These are phyloP conservation scores for Sandelia bainsii DNA, from an alignment of 2,797 vertebrate genomes.

Conservation along the genomic window DNA sequence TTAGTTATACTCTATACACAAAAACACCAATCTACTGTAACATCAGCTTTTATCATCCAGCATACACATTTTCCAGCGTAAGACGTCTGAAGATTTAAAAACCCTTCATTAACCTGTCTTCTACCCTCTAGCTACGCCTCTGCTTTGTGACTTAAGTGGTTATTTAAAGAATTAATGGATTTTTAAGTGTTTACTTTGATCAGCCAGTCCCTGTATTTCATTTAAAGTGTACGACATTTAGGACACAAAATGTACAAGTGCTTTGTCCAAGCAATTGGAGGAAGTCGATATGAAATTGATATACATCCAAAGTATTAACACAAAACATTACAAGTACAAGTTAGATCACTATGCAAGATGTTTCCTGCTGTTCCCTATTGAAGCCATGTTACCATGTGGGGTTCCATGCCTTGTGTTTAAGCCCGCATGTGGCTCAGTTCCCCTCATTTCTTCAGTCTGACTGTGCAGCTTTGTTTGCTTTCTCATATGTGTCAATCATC, in stretches of 20 bases:
- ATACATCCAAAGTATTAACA: constrained; percentile 11
- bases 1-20: background rate
- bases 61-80: background rate
- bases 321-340: constrained; percentile 17
- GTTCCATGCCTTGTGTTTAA: constrained; percentile 32
- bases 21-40: background rate
- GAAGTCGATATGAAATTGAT: constrained; percentile 2
- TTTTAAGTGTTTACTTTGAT: constrained; percentile 24
- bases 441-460: constrained; percentile 30
- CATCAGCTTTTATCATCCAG: constrained; percentile 2
- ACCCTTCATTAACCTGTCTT: constrained; percentile 10
- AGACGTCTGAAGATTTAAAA: background rate
- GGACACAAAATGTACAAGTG: background rate
- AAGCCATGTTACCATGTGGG: constrained; percentile 30
- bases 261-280: background rate
- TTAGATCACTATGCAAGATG: constrained; percentile 4
- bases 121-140: background rate
- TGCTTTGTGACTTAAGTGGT: background rate
- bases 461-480: constrained; percentile 50
- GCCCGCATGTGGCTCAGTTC: constrained; percentile 20
- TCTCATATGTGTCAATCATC: constrained; percentile 58
- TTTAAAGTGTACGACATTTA: background rate
- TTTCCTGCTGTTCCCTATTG: constrained; percentile 12
- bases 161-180: constrained; percentile 22
- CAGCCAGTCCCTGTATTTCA: constrained; percentile 3